phyloP scores from a whole-genome alignment of 2,797 vertebrate species.

The Sparidentex hasta region DNA sequence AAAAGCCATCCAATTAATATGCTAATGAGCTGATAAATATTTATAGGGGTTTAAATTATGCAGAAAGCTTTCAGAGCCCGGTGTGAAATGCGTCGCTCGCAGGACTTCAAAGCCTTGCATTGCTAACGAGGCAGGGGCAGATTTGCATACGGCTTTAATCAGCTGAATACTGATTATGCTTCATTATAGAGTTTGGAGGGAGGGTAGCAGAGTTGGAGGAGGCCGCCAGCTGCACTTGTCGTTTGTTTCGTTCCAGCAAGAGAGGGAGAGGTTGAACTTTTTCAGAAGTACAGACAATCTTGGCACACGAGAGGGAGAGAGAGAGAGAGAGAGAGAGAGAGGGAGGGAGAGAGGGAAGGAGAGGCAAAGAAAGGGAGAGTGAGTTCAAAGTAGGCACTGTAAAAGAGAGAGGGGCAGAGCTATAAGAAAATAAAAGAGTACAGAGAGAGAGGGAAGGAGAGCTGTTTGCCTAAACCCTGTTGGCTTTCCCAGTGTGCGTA shows the following conservation, averaged over 20 bases:
- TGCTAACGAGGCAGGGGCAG: conserved; percentile 95
- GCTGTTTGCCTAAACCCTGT: conserved; percentile 78
- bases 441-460: conserved; percentile 60
- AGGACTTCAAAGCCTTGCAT: conserved; percentile 99
- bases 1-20: conserved; percentile 99
- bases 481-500: conserved; percentile 77
- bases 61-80: conserved; percentile 98
- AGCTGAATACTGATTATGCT: conserved; percentile 99
- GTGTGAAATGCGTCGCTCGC: conserved; percentile 98
- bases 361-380: not conserved
- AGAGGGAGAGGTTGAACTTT: conserved; percentile 90
- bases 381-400: conserved; percentile 66
- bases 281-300: conserved; percentile 97
- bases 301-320: conserved; percentile 78
- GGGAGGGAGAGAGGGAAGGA: not conserved
- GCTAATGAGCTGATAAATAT: conserved; percentile 99
- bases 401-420: conserved; percentile 63
- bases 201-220: conserved; percentile 76
- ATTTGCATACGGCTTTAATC: conserved; percentile 99
- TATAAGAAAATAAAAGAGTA: conserved; percentile 71
- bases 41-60: conserved; percentile 99
- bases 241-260: conserved; percentile 95
- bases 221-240: conserved; percentile 99
- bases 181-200: conserved; percentile 90
- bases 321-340: conserved; percentile 34